Evolutionary conservation across 1,140 invertebrate species (phyloP).

Genomic region (Pogonomyrmex barbatus): DNA sequence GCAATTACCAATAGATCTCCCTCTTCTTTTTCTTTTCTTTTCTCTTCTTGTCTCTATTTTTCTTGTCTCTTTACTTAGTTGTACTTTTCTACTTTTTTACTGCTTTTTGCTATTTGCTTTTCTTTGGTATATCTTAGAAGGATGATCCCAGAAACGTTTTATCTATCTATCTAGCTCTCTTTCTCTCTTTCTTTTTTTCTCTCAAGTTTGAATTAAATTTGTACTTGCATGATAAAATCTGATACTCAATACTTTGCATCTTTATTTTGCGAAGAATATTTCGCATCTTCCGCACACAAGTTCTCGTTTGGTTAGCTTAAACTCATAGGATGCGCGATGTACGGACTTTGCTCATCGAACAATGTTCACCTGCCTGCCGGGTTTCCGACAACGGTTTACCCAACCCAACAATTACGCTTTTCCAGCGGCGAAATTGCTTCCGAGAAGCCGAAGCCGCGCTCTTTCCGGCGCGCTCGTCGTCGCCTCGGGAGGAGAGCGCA

Average conservation of each 20-base stretch:
- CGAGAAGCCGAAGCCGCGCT: constrained; percentile 8
- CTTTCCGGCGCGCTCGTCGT: constrained; percentile 9
- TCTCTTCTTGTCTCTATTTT: too few relatives aligned
- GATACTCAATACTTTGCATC: neutral
- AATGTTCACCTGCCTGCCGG: constrained; percentile 23
- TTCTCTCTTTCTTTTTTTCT: neutral
- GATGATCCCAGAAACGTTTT: too few relatives aligned
- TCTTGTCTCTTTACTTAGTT: too few relatives aligned
- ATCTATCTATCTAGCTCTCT: too few relatives aligned
- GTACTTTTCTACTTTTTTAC: too few relatives aligned
- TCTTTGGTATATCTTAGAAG: too few relatives aligned
- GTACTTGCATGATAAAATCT: neutral
- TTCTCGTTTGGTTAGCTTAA: neutral
- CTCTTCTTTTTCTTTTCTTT: too few relatives aligned
- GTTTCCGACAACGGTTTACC: constrained; percentile 34
- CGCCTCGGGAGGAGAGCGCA: neutral
- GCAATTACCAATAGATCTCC: too few relatives aligned
- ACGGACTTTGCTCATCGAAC: constrained; percentile 18
- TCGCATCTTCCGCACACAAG: neutral
- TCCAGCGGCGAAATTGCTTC: constrained; percentile 41
- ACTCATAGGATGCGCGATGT: constrained; percentile 1
- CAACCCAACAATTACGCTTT: constrained; percentile 45
- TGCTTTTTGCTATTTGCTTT: too few relatives aligned
- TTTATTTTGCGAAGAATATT: constrained; percentile 8
- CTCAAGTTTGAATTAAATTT: neutral